Percentiles rank a stretch among this genome's conserved stretches.
Evolutionary conservation across 2,888 invertebrate species (phyloP).

Genomic region (Ophraella communa): DNA sequence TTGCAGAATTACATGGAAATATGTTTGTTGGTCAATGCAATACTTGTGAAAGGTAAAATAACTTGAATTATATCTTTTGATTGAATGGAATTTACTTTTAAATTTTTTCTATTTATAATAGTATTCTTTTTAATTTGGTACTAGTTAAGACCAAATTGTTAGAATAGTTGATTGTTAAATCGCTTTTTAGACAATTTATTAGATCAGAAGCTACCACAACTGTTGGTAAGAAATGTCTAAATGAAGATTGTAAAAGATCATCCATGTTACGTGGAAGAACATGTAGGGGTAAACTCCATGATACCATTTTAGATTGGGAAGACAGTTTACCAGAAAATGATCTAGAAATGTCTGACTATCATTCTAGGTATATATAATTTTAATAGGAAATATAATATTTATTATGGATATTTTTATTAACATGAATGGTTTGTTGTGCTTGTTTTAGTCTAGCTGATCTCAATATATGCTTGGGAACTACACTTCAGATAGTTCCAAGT

Average conservation of each 20-base stretch:
- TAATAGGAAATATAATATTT: background rate
- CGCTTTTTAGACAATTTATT: constrained; percentile 74
- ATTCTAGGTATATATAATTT: constrained; percentile 73
- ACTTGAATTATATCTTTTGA: background rate
- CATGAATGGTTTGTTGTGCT: too few species aligned
- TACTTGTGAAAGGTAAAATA: constrained; percentile 70
- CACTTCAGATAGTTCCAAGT: constrained; percentile 96
- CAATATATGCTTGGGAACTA: constrained; percentile 95
- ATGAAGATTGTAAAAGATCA: constrained; percentile 68
- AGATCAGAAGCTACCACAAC: constrained; percentile 77
- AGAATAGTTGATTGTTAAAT: too few species aligned
- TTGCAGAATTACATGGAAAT: constrained; percentile 97
- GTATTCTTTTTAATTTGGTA: too few species aligned
- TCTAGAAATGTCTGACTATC: constrained; percentile 81
- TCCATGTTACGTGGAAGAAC: constrained; percentile 67
- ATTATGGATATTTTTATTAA: background rate
- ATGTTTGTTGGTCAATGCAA: constrained; percentile 96
- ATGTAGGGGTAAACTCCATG: constrained; percentile 88
- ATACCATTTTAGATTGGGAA: constrained; percentile 98
- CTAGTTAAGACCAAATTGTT: too few species aligned
- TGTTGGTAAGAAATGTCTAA: constrained; percentile 79
- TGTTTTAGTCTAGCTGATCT: constrained; percentile 93
- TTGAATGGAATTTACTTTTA: too few species aligned
- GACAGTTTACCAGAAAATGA: constrained; percentile 89
- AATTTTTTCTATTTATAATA: too few species aligned